These are phyloP conservation scores for Xestia sexstrigata DNA, from an alignment of 2,888 invertebrate genomes.

Conservation along the genomic window DNA sequence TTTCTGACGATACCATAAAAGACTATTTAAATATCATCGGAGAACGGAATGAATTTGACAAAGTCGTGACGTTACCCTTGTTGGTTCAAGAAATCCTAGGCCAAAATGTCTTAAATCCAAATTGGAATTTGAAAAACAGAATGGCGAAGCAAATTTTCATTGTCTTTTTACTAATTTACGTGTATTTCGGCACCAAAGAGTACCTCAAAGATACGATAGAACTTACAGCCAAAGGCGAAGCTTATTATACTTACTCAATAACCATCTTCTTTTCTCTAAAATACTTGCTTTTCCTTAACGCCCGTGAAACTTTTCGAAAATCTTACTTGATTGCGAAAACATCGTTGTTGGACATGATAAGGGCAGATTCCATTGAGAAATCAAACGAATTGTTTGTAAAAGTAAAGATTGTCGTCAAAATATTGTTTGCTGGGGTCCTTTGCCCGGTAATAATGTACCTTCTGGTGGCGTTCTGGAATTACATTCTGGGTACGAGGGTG, in stretches of 20 bases:
- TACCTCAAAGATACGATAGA: conserved; percentile 70
- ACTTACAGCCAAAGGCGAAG: conserved; percentile 74
- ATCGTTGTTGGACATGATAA: conserved; percentile 70
- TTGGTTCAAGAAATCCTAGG: conserved; percentile 76
- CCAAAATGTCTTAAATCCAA: conserved; percentile 79
- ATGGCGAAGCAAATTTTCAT: conserved; percentile 69
- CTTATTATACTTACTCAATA: conserved; percentile 75
- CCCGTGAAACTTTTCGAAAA: conserved; percentile 69
- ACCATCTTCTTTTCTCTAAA: conserved; percentile 71
- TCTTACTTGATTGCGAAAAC: conserved; percentile 76
- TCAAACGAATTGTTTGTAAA: conserved; percentile 63
- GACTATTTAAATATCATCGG: conserved; percentile 76
- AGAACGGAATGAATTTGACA: conserved; percentile 73
- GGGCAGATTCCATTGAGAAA: conserved; percentile 62
- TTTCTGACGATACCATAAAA: conserved; percentile 62
- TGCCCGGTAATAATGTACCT: conserved; percentile 73
- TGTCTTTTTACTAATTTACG: conserved; percentile 73
- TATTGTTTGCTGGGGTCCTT: conserved; percentile 65
- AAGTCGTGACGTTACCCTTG: conserved; percentile 70
- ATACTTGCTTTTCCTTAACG: conserved; percentile 71
- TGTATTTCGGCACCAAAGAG: conserved; percentile 77
- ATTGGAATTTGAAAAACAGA: conserved; percentile 77
- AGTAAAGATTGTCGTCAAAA: conserved; percentile 65
- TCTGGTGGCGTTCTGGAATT: conserved; percentile 74
- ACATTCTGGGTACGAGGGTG: conserved; percentile 72